Percentiles rank a stretch among this genome's conserved stretches.
Conservation (phyloP, 1,140 invertebrate genomes). For the Lycorma delicatula region DNA sequence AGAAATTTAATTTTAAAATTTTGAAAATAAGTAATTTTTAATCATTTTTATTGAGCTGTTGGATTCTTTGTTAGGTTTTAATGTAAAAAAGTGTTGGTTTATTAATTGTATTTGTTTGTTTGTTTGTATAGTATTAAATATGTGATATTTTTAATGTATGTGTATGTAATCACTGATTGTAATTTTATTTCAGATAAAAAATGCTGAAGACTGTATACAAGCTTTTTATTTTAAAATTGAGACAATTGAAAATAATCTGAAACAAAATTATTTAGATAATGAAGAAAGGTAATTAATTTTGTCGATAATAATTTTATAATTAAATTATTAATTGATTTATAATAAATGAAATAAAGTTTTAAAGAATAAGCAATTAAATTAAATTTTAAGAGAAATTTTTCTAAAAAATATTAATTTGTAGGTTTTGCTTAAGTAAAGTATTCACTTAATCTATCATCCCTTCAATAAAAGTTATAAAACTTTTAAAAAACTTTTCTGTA, state of each 20-base stretch:
- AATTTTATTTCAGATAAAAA: not conserved
- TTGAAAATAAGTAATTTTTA: not conserved
- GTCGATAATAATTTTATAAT: not conserved
- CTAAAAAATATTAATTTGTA: too few species aligned
- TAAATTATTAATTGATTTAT: not conserved
- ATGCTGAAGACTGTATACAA: not conserved
- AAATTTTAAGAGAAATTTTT: not conserved
- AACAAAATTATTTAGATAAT: not conserved
- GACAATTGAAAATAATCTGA: not conserved
- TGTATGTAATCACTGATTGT: not conserved
- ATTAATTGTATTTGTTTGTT: not conserved
- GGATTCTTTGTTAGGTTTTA: not conserved
- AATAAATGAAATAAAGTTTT: not conserved
- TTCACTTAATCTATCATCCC: too few species aligned
- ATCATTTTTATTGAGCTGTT: not conserved
- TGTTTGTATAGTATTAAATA: not conserved
- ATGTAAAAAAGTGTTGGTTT: not conserved
- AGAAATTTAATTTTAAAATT: conserved; percentile 4
- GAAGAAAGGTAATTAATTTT: not conserved
- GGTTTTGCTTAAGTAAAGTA: too few species aligned
- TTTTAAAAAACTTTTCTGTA: too few species aligned
- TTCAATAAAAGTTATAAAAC: not conserved
- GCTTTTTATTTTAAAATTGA: not conserved
- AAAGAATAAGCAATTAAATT: not conserved
- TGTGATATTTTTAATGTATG: not conserved